phyloP scores from a whole-genome alignment of 2,888 invertebrate genomes.

The Tenodera sinensis region DNA sequence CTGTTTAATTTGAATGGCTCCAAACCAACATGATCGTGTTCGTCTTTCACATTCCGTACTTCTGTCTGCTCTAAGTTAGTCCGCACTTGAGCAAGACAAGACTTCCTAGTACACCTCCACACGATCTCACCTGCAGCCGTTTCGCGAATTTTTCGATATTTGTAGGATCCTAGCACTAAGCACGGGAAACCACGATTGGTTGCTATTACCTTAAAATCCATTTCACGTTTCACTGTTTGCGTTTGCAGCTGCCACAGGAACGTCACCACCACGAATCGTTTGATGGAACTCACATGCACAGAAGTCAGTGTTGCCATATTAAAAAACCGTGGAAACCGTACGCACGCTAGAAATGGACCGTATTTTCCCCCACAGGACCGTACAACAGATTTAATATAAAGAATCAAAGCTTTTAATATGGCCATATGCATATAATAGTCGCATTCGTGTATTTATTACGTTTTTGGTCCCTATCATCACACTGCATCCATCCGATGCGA shows the following conservation, averaged over 20 bases:
- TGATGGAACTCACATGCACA: too few relatives aligned
- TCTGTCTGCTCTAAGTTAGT: neutral
- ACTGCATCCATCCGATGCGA: too few relatives aligned
- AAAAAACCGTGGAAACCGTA: too few relatives aligned
- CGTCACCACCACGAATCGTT: too few relatives aligned
- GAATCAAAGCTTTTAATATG: too few relatives aligned
- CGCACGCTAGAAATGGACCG: too few relatives aligned
- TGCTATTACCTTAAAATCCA: neutral
- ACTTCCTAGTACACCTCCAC: slow-evolving; percentile 25
- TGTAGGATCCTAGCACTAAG: slow-evolving; percentile 14
- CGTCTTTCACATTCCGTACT: slow-evolving; percentile 1
- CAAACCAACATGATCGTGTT: slow-evolving; percentile 11
- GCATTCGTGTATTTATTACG: too few relatives aligned
- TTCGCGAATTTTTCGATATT: slow-evolving; percentile 19
- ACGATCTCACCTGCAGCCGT: slow-evolving; percentile 7
- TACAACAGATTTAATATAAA: too few relatives aligned
- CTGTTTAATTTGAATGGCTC: neutral
- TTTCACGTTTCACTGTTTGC: neutral
- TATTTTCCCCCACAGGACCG: too few relatives aligned
- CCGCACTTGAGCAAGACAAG: slow-evolving; percentile 16
- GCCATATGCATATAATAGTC: too few relatives aligned
- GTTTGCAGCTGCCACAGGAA: neutral
- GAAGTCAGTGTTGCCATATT: too few relatives aligned
- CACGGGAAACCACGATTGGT: slow-evolving; percentile 21
- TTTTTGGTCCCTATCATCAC: too few relatives aligned